phyloP scores from a whole-genome alignment of 2,888 invertebrate genomes.

The Girardia tigrina region DNA sequence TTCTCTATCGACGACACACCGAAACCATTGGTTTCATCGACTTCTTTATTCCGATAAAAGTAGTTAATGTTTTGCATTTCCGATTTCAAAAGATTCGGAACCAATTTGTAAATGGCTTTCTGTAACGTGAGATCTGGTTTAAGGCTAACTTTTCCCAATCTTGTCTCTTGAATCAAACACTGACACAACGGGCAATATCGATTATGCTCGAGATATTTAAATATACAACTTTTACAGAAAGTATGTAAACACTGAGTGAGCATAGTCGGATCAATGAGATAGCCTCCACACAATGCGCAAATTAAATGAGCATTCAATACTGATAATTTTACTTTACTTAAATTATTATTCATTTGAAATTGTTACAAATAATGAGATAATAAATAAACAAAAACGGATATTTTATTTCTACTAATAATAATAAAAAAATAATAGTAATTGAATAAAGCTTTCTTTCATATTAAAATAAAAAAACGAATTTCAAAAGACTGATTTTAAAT shows the following conservation, averaged over 20 bases:
- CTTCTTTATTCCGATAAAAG: constrained; percentile 7
- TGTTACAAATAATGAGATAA: not conserved
- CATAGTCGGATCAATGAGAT: constrained; percentile 26
- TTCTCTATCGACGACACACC: not conserved
- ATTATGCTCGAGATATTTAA: constrained; percentile 3
- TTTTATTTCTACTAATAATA: not conserved
- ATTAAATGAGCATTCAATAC: constrained; percentile 25
- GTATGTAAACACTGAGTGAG: constrained; percentile 28
- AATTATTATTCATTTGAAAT: constrained; percentile 14
- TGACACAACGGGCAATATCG: constrained; percentile 27
- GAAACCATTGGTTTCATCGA: not conserved
- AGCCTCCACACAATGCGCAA: constrained; percentile 27
- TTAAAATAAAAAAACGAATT: not conserved
- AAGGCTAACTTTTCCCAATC: not conserved
- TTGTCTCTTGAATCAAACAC: constrained; percentile 20
- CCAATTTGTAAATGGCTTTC: constrained; percentile 25
- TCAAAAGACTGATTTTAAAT: not conserved
- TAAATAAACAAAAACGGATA: not conserved
- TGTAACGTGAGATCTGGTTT: not conserved
- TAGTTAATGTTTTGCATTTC: constrained; percentile 24
- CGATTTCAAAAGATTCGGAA: not conserved
- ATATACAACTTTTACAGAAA: constrained; percentile 26
- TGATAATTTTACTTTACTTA: constrained; percentile 24
- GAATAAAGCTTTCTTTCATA: too few relatives aligned
- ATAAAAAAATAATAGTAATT: too few relatives aligned